Evolutionary conservation across 2,888 invertebrate genomes (phyloP), one percentile per base, ranked within the genome.

Genomic region (Nomada hirtipes): DNA sequence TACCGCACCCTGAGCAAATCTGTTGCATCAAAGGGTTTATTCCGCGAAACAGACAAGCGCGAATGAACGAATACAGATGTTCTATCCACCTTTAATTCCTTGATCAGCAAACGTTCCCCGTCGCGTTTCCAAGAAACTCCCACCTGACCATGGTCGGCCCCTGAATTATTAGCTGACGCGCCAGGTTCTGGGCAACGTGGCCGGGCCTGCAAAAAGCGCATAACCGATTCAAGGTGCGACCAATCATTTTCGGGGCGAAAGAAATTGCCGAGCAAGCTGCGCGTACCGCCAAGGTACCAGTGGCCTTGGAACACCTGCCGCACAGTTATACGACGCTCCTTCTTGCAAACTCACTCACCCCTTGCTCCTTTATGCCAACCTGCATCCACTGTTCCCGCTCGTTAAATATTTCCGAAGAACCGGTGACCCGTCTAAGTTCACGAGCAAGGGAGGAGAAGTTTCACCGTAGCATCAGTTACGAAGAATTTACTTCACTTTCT

Each of bases 171-270:
- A 81, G 84, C 83, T 76, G 80, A 82, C 72, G 71, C 81, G 23
- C 50, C 82, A n/a, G 67, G 65, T 13, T 18, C 13, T 20, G 26
- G 11, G 7, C 47, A 47, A 47, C 47, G n/a, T n/a, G 20, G 29
- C 60, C 55, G 53, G 53, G 60, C 20, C 67, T n/a, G 81, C 84
- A 87, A 86, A 86, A 88, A 86, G 81, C 78, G 83, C 88, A 85
- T 82, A 85, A 79, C 75, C 88, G 85, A 88, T 85, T 86, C 88
- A 88, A 88, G 88, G 86, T 83, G 88, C 86, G 88, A 87, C 82
- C 87, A 83, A 87, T 87, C 87, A 87, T 87, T 86, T 81, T 86
- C 73, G 82, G 77, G 80, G 77, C 76, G 71, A 79, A 88, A 85
- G 88, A 86, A 88, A 88, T 85, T 79, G 83, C 88, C 80, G 72